A percentile compares a stretch with the other conserved stretches of the same genome.
Evolutionary conservation across 2,113 vertebrate genomes (phyloP).

Genomic region (Eurystomus gularis): DNA sequence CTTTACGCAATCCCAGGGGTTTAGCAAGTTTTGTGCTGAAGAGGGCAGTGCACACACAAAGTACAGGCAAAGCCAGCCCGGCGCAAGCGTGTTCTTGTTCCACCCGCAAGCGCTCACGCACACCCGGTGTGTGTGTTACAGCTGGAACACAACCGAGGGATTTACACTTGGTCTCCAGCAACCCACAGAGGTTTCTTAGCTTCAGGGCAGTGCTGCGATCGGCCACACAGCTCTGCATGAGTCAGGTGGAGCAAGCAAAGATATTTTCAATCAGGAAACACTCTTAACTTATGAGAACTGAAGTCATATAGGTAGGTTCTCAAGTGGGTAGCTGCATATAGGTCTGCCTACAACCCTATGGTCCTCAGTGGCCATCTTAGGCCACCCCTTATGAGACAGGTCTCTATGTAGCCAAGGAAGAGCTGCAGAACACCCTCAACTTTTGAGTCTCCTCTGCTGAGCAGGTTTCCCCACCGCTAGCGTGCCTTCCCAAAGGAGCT

Average conservation of each 20-base stretch:
- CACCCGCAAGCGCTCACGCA: fast-evolving
- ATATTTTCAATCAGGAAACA: neutral
- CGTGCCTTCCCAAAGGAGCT: neutral
- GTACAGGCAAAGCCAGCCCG: fast-evolving
- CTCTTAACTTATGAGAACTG: fast-evolving
- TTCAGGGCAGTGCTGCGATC: fast-evolving
- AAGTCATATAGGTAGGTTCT: neutral
- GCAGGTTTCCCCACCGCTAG: fast-evolving
- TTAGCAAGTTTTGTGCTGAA: neutral
- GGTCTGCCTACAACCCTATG: neutral
- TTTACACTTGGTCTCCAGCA: neutral
- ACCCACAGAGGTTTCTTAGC: fast-evolving
- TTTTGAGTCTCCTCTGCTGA: neutral
- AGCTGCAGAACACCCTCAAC: neutral
- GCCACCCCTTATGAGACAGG: fast-evolving
- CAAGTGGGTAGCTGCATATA: fast-evolving
- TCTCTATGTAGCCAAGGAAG: fast-evolving
- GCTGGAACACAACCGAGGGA: neutral
- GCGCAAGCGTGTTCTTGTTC: fast-evolving
- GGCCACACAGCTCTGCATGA: neutral
- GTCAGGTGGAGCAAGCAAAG: neutral
- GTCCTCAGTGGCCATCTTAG: neutral
- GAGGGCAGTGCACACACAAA: neutral
- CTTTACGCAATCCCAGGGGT: fast-evolving
- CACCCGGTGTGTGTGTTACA: fast-evolving